Evolutionary conservation across 2,113 vertebrate genomes (phyloP), one percentile per base, ranked within the genome.

Genomic region (Calonectris borealis): DNA sequence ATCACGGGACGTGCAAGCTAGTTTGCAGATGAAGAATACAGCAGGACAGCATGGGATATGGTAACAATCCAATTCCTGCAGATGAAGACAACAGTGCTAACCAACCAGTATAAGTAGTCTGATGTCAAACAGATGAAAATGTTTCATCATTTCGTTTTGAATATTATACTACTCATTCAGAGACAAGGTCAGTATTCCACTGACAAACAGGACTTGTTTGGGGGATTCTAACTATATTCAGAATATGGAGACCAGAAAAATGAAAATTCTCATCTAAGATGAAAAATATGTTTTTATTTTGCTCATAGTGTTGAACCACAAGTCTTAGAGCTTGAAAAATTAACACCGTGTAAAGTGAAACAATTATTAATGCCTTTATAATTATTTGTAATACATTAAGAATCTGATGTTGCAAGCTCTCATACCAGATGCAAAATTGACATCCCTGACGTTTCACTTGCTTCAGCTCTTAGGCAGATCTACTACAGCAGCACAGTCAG

Each of bases 171-270:
- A 13, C 6, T 20, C 3, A 32, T 44, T 55, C 36, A 54, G 40
- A 62, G 31, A 48, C 6, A n/a, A 60, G 44, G 21, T 7, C 17
- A 38, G 2, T 58, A 66, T 38, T 79, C 27, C n/a, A 38, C 32
- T 44, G 91, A 69, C 18, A 73, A 93, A 38, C 48, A 76, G 64
- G n/a, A 88, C 68, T 94, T 93, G 42, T 85, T 40, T 78, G 40
- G 19, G 11, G 7, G 19, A 83, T 68, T n/a, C 79, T 95, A 36
- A 44, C 60, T 64, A 8, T 34, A 60, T 34, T 32, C 86, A 82
- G 79, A 84, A 94, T 83, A 86, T 55, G 22, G 87, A 96, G 29
- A 87, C 24, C 15, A 83, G 48, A 94, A 95, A 96, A 96, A 69
- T 4, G 40, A 94, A 97, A 86, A 87, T 54, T 57, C 42, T 81